Evolutionary conservation across 2,113 vertebrate genomes (phyloP), one percentile per base, ranked within the genome.

Genomic region (Mormyrus lacerda): DNA sequence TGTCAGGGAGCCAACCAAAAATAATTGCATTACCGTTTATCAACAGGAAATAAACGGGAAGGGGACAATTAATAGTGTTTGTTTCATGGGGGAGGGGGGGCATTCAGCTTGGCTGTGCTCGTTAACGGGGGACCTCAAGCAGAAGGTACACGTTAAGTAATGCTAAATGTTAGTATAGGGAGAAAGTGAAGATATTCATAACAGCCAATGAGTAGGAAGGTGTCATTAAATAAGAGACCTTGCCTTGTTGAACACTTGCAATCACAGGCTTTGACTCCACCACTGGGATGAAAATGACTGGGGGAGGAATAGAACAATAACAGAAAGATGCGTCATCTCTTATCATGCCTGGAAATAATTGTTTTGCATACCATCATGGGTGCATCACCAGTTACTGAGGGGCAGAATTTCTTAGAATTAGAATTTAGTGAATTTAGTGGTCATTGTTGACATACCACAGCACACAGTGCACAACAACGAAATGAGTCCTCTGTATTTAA

Each of bases 151-250:
- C 92, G 92, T 93, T 95, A 94, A 92, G 94, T 95, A 94, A 94
- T 91, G 91, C 91, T 93, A 95, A 96, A 95, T 95, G 94, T 96
- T 95, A 95, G 93, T 91, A 92, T 93, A 93, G 91, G 93, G 91
- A 93, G 94, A 94, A 95, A 94, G 93, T 93, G 21, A 24, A 94
- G 93, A 93, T 91, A 93, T 91, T 94, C 94, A 95, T 92, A 39
- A 89, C 7, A 90, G 65, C 92, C 44, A 89, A 90, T 93, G 92
- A 92, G 92, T 92, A 91, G 90, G 89, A 90, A 90, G 92, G 90
- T 73, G 24, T 91, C 91, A 48, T 90, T 44, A 51, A 17, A 55
- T 84, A 84, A 84, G 21, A n/a, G 17, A 39, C 55, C 42, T 35
- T 44, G 42, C 39, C 45, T 76, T n/a, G 2, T 3, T 17, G 19